These are phyloP conservation scores for Rhincodon typus DNA, from an alignment of 2,797 vertebrate species.

Conservation along the genomic window DNA sequence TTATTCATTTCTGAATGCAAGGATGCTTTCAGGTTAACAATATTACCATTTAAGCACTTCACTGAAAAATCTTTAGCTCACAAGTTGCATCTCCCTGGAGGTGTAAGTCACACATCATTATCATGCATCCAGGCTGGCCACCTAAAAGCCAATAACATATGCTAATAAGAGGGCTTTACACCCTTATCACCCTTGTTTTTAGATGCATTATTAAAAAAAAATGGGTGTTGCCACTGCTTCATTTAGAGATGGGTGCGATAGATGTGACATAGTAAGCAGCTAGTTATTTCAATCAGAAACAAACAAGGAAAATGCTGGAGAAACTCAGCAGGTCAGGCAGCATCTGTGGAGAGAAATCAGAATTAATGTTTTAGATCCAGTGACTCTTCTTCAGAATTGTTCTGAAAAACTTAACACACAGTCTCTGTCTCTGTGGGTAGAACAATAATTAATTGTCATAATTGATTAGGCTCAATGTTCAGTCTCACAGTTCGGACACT, in stretches of 20 bases:
- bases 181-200: background rate
- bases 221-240: background rate
- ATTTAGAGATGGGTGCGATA: background rate
- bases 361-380: too few relatives aligned
- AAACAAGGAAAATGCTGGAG: too few relatives aligned
- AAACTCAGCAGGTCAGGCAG: too few relatives aligned
- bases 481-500: background rate
- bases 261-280: background rate
- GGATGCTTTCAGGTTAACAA: background rate
- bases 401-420: too few relatives aligned
- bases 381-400: too few relatives aligned
- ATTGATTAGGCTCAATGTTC: background rate
- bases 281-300: too few relatives aligned
- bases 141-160: background rate
- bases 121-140: too few relatives aligned
- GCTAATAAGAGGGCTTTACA: background rate
- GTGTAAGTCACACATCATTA: background rate
- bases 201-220: background rate
- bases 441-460: too few relatives aligned
- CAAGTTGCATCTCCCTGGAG: background rate
- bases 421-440: too few relatives aligned
- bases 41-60: background rate
- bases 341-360: too few relatives aligned
- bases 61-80: background rate
- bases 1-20: background rate